Conservation (phyloP, 2,888 invertebrate genomes). For the Junonia oenone region DNA sequence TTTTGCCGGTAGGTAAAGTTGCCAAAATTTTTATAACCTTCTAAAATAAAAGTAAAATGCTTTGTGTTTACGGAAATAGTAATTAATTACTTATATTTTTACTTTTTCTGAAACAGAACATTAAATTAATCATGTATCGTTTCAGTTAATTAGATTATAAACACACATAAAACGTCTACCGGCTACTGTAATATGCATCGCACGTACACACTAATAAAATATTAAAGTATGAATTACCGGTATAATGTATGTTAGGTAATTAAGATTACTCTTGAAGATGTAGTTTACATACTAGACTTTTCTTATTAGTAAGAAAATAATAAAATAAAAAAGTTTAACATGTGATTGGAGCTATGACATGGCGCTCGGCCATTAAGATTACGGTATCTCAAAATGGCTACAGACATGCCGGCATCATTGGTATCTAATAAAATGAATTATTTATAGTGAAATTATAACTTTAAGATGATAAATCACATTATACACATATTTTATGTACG, state of each 20-base stretch:
- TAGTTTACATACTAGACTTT: not conserved
- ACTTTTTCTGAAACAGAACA: not conserved
- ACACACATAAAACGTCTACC: not conserved
- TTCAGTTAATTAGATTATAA: not conserved
- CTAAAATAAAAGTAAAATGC: not conserved
- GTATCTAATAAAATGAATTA: not conserved
- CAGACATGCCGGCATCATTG: conserved; percentile 51
- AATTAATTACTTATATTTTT: too few relatives aligned
- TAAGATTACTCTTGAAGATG: not conserved
- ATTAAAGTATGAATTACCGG: not conserved
- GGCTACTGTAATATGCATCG: not conserved
- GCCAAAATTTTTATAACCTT: not conserved
- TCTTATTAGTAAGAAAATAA: not conserved
- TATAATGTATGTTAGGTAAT: not conserved
- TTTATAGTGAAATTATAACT: not conserved
- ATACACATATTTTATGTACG: not conserved
- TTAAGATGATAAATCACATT: not conserved
- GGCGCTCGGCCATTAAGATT: conserved; percentile 58
- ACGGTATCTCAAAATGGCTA: conserved; percentile 61
- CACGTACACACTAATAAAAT: not conserved
- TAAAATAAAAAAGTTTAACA: conserved; percentile 29
- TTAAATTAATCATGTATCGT: not conserved
- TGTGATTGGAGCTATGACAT: conserved; percentile 58
- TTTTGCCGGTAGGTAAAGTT: not conserved
- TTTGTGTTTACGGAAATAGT: too few relatives aligned